Percentiles rank a stretch among this genome's conserved stretches.
Conservation (phyloP, 64 coral and sea anemone genomes). For the Exaiptasia diaphana region DNA sequence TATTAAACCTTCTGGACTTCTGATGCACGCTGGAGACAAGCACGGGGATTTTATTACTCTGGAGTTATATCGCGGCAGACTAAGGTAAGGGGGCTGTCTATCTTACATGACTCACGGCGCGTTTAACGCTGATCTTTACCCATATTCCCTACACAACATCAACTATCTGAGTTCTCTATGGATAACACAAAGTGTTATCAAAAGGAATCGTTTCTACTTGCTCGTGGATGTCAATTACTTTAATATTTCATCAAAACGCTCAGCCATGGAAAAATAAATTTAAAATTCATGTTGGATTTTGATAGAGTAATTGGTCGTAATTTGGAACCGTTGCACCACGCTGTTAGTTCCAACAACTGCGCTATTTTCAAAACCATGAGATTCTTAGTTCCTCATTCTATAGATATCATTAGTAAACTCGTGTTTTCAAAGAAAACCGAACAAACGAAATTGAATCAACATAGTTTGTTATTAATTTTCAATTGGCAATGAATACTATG, state of each 20-base stretch:
- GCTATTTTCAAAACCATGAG: no score
- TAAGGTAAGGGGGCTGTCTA: conserved; percentile 93
- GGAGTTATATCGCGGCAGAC: conserved; percentile 81
- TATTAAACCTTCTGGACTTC: conserved; percentile 69
- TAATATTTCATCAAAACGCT: not conserved
- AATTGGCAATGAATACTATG: no score
- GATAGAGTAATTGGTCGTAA: not conserved
- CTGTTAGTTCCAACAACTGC: not conserved
- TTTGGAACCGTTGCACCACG: not conserved
- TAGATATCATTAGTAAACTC: not conserved
- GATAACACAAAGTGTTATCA: no score
- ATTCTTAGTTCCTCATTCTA: not conserved
- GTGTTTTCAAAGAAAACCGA: not conserved
- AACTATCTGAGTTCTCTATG: no score
- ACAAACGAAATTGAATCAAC: not conserved
- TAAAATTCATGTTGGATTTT: not conserved
- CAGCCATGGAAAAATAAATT: not conserved
- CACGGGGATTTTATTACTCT: conserved; percentile 81
- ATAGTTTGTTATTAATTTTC: not conserved
- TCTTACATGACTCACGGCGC: no score
- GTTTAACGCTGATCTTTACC: no score
- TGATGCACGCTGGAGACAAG: conserved; percentile 64
- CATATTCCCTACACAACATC: no score
- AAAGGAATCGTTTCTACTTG: no score
- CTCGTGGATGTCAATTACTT: not conserved